These are phyloP conservation scores for Lycocerus yunnanus DNA, from an alignment of 2,888 invertebrate species.

Conservation along the genomic window DNA sequence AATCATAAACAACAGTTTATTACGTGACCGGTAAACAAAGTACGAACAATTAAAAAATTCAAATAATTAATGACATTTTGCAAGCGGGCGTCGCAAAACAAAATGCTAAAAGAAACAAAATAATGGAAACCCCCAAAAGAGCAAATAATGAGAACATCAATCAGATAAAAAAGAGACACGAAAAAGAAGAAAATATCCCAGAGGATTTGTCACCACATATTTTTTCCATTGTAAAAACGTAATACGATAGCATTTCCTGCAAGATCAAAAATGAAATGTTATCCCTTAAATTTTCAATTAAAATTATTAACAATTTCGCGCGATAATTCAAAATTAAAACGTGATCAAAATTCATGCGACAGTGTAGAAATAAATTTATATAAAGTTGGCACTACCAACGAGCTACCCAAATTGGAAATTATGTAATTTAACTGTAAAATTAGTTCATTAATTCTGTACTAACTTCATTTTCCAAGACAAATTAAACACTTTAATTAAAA, in stretches of 20 bases:
- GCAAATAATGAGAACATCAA: conserved; percentile 18
- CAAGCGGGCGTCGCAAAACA: neutral
- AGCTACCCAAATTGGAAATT: conserved; percentile 21
- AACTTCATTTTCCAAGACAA: conserved; percentile 19
- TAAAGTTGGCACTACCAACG: neutral
- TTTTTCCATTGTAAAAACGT: neutral
- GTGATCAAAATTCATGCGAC: neutral
- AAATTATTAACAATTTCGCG: neutral
- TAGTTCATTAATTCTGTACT: conserved; percentile 31
- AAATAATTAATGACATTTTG: neutral
- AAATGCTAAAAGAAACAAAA: neutral
- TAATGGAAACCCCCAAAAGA: neutral
- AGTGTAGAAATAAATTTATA: neutral
- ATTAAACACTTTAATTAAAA: conserved; percentile 16
- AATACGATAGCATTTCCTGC: neutral
- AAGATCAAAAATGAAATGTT: neutral
- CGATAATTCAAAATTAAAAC: conserved; percentile 1
- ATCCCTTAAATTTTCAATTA: neutral
- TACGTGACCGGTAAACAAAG: neutral
- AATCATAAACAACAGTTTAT: neutral
- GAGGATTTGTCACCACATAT: conserved; percentile 8
- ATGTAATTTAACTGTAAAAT: conserved; percentile 33
- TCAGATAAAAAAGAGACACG: conserved; percentile 12
- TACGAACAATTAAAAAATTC: neutral
- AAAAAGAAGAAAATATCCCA: neutral